Evolutionary conservation across 2,888 invertebrate species (phyloP), one percentile per base, ranked within the genome.

Genomic region (Cheilosia vulpina): DNA sequence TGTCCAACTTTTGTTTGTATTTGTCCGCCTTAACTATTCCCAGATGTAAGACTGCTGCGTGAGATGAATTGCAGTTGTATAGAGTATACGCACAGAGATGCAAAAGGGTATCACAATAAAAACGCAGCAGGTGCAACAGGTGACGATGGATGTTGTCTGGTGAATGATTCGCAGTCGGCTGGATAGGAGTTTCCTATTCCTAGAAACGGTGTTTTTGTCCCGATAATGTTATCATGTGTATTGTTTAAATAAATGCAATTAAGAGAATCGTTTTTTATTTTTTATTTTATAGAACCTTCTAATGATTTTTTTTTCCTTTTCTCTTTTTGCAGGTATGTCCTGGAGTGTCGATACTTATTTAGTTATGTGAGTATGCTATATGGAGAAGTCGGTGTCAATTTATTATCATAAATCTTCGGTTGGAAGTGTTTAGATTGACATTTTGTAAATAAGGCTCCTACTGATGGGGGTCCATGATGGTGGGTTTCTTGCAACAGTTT

Each of bases 241-340:
- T 76, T 80, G 75, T 80, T 85, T 81, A 81, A 77, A 81, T 62
- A 75, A 72, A 81, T 85, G 81, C 85, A 85, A 85, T 85, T 85
- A 85, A 84, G 71, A 72, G 43, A 84, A 57, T 65, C 34, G 7
- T 60, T 57, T 80, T 58, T 69, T n/a, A n/a, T 45, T 57, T 65
- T 75, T 47, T 63, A 13, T 43, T 73, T 53, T 13, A 13, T 41
- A 11, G 9, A 38, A 13, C 17, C 15, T 62, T 58, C 69, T 79
- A 80, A 84, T 79, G 68, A 69, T 60, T 69, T 80, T 69, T 66
- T 75, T 76, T 52, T 57, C 34, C 2, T 21, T 21, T 21, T 45
- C 43, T 50, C 63, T 76, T 24, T 24, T 82, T 82, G 31, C 82
- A 78, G 77, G 82, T 82, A 82, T 58, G 69, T 60, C 65, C 53